Conservation (phyloP, 2,888 invertebrate genomes). For the Coleophora flavipennella region DNA sequence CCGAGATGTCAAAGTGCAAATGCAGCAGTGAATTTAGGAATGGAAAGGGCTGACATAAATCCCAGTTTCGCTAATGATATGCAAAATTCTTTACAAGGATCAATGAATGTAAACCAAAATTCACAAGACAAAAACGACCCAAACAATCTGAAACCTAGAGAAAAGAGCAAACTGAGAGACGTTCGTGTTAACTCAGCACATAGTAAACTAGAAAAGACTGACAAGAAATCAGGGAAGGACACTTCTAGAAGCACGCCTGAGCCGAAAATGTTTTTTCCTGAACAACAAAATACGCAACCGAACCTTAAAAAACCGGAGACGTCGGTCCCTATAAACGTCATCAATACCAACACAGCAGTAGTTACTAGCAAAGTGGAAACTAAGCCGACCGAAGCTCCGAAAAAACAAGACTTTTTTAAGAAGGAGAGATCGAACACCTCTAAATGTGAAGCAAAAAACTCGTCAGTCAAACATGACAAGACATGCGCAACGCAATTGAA, state of each 20-base stretch:
- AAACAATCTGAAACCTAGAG: constrained; percentile 46
- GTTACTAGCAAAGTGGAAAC: constrained; percentile 50
- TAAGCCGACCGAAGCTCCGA: constrained; percentile 50
- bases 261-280: constrained; percentile 64
- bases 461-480: constrained; percentile 60
- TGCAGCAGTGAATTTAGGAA: constrained; percentile 50
- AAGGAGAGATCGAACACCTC: constrained; percentile 57
- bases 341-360: constrained; percentile 37
- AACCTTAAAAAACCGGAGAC: constrained; percentile 55
- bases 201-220: constrained; percentile 58
- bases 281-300: constrained; percentile 35
- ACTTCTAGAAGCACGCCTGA: constrained; percentile 58
- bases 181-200: constrained; percentile 66
- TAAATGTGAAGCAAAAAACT: constrained; percentile 49
- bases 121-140: constrained; percentile 48
- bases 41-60: constrained; percentile 53
- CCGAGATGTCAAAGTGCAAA: constrained; percentile 64
- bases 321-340: constrained; percentile 62
- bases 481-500: constrained; percentile 52
- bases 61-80: constrained; percentile 38
- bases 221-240: constrained; percentile 51
- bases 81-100: constrained; percentile 42
- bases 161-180: constrained; percentile 60
- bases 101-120: constrained; percentile 46
- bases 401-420: constrained; percentile 69